phyloP scores from a whole-genome alignment of 2,888 invertebrate species.

The Chrysina gloriosa region DNA sequence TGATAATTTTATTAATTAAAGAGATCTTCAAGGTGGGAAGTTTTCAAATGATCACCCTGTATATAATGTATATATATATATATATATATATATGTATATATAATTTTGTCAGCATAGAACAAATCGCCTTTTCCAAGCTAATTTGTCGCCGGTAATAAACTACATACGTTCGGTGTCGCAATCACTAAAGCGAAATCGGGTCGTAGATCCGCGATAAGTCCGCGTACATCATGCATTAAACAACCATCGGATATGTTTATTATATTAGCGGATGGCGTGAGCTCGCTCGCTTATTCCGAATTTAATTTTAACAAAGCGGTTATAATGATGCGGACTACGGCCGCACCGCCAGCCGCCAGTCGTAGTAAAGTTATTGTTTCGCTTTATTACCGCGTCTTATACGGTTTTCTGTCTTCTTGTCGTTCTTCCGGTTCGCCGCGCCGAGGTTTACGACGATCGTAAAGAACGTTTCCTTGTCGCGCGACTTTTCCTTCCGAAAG shows the following conservation, averaged over 20 bases:
- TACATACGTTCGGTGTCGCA: no score
- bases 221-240: neutral
- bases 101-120: no score
- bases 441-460: conserved; percentile 23
- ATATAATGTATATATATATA: no score
- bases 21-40: no score
- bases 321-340: conserved; percentile 11
- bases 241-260: conserved; percentile 14
- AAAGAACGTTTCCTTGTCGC: conserved; percentile 27
- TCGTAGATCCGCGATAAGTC: no score
- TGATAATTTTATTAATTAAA: no score
- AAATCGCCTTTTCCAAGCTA: no score
- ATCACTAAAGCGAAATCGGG: no score
- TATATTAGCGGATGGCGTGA: conserved; percentile 23
- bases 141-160: no score
- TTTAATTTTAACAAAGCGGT: conserved; percentile 29
- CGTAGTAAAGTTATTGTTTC: conserved; percentile 23
- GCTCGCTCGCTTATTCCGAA: neutral
- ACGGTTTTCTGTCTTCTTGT: conserved; percentile 12
- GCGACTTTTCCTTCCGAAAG: conserved; percentile 18
- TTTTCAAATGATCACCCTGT: no score
- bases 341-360: neutral
- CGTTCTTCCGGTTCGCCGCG: conserved; percentile 21
- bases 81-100: no score
- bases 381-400: conserved; percentile 30